Conservation (phyloP, 2,888 invertebrate species). For the Ornithoptera alexandrae region DNA sequence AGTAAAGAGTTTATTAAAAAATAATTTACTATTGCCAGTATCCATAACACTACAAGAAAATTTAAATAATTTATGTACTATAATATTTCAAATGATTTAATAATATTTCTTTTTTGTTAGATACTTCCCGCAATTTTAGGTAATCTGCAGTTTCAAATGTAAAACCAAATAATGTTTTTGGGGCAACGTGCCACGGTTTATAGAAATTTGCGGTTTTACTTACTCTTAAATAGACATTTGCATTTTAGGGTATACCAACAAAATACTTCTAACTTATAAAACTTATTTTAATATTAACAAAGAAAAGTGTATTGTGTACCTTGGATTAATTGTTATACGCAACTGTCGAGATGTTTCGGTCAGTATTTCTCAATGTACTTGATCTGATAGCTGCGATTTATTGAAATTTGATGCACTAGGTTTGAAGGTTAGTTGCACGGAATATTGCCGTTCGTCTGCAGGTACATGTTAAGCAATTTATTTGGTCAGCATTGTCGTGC, state of each 20-base stretch:
- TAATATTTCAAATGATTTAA: neutral
- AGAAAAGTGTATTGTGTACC: conserved; percentile 50
- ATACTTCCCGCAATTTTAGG: too few species aligned
- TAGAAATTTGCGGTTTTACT: neutral
- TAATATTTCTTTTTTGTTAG: too few species aligned
- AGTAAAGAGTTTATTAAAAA: neutral
- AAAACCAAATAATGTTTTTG: too few species aligned
- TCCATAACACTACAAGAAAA: neutral
- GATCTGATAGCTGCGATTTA: conserved; percentile 30
- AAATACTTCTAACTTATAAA: neutral
- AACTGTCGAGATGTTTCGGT: conserved; percentile 43
- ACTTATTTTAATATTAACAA: conserved; percentile 19
- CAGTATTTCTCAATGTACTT: conserved; percentile 32
- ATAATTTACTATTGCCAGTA: neutral
- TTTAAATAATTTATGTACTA: neutral
- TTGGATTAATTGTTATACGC: conserved; percentile 60
- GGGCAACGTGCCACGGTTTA: neutral
- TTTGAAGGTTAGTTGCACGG: neutral
- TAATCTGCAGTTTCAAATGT: too few species aligned
- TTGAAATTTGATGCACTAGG: neutral
- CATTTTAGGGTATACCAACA: neutral
- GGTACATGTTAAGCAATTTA: conserved; percentile 1
- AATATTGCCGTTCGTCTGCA: conserved; percentile 3
- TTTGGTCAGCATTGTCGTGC: conserved; percentile 4
- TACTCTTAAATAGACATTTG: neutral